Evolutionary conservation across 2,888 invertebrate species (phyloP).

Genomic region (Opisthograptis luteolata): DNA sequence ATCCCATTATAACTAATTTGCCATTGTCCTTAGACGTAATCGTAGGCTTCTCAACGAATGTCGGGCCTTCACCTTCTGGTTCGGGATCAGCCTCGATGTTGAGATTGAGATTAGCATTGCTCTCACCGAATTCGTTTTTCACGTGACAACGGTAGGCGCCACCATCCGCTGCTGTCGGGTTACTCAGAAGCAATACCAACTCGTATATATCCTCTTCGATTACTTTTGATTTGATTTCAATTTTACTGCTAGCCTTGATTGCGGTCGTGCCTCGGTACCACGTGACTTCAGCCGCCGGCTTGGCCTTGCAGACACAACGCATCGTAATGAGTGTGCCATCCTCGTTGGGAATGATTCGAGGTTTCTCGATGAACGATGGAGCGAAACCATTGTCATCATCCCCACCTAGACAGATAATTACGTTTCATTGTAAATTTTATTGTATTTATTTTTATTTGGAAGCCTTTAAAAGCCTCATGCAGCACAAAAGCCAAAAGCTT

Average conservation of each 20-base stretch:
- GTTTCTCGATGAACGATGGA: conserved; percentile 99
- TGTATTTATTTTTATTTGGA: conserved; percentile 3
- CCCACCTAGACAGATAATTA: conserved; percentile 87
- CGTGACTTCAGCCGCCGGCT: conserved; percentile 96
- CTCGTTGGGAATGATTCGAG: conserved; percentile 99
- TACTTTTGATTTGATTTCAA: conserved; percentile 90
- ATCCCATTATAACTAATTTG: conserved; percentile 80
- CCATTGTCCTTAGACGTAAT: conserved; percentile 90
- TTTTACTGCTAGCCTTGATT: conserved; percentile 93
- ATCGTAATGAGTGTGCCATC: conserved; percentile 98
- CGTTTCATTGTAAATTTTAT: conserved; percentile 34
- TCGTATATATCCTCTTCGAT: conserved; percentile 94
- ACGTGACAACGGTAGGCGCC: conserved; percentile 93
- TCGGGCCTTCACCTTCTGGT: conserved; percentile 96
- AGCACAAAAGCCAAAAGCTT: conserved; percentile 72
- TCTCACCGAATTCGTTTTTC: conserved; percentile 97
- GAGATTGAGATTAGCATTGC: conserved; percentile 97
- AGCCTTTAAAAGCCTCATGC: conserved; percentile 64
- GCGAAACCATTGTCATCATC: conserved; percentile 96
- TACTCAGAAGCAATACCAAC: conserved; percentile 87
- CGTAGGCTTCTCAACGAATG: conserved; percentile 95
- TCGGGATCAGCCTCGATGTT: conserved; percentile 99
- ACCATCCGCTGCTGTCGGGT: conserved; percentile 82
- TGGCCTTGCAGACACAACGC: conserved; percentile 98
- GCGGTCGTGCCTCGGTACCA: conserved; percentile 97